A percentile compares a stretch with the other conserved stretches of the same genome.
Conservation (phyloP, 2,113 vertebrate genomes). For the Monopterus albus region DNA sequence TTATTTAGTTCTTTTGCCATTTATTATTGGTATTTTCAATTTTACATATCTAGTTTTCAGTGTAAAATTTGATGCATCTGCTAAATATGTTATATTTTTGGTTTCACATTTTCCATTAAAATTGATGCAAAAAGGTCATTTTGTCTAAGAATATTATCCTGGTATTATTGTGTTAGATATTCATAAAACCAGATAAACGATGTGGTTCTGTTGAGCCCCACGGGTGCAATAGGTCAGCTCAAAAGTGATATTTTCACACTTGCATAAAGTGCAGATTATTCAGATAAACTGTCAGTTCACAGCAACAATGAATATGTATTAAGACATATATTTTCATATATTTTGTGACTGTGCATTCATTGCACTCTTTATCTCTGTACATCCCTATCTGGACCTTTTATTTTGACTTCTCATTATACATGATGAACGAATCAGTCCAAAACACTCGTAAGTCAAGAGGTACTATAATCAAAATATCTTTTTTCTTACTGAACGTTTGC, state of each 20-base stretch:
- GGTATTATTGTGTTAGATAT: conserved; percentile 25
- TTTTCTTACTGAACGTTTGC: background rate
- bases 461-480: no score
- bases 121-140: background rate
- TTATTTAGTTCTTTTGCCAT: background rate
- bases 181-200: conserved; percentile 44
- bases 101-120: conserved; percentile 16
- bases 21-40: background rate
- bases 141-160: conserved; percentile 8
- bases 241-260: conserved; percentile 63
- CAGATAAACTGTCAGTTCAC: conserved; percentile 61
- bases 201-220: conserved; percentile 32
- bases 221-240: conserved; percentile 51
- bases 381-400: conserved; percentile 3
- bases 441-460: conserved; percentile 15
- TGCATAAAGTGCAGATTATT: conserved; percentile 73
- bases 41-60: background rate
- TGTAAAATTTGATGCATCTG: background rate
- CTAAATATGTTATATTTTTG: conserved; percentile 4
- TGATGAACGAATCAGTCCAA: no score
- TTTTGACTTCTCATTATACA: conserved; percentile 2
- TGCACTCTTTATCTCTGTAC: conserved; percentile 26
- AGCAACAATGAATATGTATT: conserved; percentile 66
- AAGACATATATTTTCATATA: conserved; percentile 67
- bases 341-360: conserved; percentile 43